Evolutionary conservation across 1,140 invertebrate species (phyloP).

Genomic region (Coptotermes formosanus): DNA sequence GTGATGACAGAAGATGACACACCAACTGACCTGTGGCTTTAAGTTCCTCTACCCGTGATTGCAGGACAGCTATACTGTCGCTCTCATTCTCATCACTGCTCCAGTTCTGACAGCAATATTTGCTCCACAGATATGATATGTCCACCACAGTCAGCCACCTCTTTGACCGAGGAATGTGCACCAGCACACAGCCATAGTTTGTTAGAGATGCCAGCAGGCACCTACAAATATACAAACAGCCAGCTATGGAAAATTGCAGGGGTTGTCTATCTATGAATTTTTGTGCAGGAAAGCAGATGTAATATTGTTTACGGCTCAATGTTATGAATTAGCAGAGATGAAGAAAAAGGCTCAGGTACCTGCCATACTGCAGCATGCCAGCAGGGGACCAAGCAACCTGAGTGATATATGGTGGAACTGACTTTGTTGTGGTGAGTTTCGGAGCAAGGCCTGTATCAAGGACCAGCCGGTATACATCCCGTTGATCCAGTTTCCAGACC

Average conservation of each 20-base stretch:
- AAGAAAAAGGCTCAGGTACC: neutral
- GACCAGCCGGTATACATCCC: neutral
- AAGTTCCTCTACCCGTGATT: neutral
- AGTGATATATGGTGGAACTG: neutral
- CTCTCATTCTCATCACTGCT: neutral
- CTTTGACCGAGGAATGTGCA: neutral
- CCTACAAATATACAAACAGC: neutral
- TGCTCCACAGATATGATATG: neutral
- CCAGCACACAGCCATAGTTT: neutral
- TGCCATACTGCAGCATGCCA: conserved; percentile 3
- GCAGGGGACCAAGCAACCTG: conserved; percentile 17
- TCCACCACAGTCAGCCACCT: neutral
- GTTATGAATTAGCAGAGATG: neutral
- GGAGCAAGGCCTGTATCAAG: neutral
- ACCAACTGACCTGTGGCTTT: neutral
- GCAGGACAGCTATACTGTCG: neutral
- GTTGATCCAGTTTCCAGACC: neutral
- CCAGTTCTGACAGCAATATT: neutral
- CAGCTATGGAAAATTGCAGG: neutral
- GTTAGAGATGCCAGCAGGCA: neutral
- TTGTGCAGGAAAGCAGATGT: neutral
- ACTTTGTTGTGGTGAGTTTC: neutral
- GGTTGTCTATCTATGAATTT: neutral
- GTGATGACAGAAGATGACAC: no score
- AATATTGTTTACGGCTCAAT: neutral